Evolutionary conservation across 2,797 vertebrate genomes (phyloP).

Genomic region (Melanotaenia parkinsoni): DNA sequence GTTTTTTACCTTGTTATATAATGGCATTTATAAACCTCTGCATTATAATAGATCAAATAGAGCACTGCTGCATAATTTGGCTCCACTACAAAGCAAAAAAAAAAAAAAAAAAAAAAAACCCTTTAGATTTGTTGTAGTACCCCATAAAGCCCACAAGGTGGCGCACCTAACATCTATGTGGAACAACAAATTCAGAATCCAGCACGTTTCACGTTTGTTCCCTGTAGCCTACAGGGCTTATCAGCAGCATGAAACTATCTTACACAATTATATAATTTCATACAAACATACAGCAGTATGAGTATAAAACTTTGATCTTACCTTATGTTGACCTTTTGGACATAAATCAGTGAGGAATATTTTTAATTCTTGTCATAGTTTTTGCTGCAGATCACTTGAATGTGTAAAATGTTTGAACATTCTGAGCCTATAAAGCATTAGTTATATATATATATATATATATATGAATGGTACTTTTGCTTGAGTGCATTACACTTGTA

Average conservation of each 20-base stretch:
- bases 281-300: not conserved
- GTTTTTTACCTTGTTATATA: not conserved
- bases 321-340: not conserved
- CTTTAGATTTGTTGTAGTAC: constrained; percentile 23
- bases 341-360: not conserved
- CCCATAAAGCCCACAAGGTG: constrained; percentile 48
- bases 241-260: not conserved
- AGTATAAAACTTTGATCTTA: not conserved
- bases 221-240: not conserved
- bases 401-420: not conserved
- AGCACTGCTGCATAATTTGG: not conserved
- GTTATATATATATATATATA: too few species aligned
- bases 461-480: too few species aligned
- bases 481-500: too few species aligned
- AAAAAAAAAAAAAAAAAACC: too few species aligned
- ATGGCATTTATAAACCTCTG: not conserved
- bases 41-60: not conserved
- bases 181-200: constrained; percentile 1
- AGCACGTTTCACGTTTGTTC: not conserved
- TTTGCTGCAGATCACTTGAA: not conserved
- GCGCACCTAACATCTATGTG: constrained; percentile 28
- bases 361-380: not conserved
- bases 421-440: not conserved
- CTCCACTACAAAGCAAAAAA: not conserved
- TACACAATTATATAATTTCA: not conserved